These are phyloP conservation scores for Chirona hameri DNA, from an alignment of 2,888 invertebrate species.

Conservation along the genomic window DNA sequence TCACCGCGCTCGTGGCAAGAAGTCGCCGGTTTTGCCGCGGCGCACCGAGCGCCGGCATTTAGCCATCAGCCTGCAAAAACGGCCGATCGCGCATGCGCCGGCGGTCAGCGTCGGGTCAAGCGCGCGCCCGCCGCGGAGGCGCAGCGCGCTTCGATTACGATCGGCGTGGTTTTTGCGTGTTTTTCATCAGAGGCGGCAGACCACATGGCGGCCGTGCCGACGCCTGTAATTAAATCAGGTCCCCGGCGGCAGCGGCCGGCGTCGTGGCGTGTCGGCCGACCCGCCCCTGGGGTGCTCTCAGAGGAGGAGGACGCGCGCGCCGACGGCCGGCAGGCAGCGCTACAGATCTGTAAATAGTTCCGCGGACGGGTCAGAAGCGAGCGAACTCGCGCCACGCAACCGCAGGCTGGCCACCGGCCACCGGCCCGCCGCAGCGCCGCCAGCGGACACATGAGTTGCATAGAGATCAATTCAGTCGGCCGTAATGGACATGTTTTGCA, in stretches of 20 bases:
- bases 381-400: not conserved
- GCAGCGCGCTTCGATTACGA: constrained; percentile 4
- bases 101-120: not conserved
- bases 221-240: constrained; percentile 26
- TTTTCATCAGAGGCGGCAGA: not conserved
- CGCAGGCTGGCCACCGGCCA: not conserved
- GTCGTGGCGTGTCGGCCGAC: not conserved
- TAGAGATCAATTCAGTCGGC: not conserved
- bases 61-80: constrained; percentile 1
- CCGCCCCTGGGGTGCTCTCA: not conserved
- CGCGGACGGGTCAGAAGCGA: not conserved
- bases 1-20: not conserved
- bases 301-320: not conserved
- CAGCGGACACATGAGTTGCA: not conserved
- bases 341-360: not conserved
- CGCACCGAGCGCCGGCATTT: not conserved
- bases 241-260: not conserved
- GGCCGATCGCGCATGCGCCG: not conserved
- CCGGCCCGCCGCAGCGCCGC: not conserved
- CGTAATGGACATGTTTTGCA: constrained; percentile 25
- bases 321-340: not conserved
- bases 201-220: constrained; percentile 8
- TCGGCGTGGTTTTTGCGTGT: not conserved
- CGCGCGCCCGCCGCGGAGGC: not conserved
- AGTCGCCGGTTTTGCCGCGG: constrained; percentile 2